phyloP scores from a whole-genome alignment of 1,140 invertebrate species.

The Hypothenemus hampei region DNA sequence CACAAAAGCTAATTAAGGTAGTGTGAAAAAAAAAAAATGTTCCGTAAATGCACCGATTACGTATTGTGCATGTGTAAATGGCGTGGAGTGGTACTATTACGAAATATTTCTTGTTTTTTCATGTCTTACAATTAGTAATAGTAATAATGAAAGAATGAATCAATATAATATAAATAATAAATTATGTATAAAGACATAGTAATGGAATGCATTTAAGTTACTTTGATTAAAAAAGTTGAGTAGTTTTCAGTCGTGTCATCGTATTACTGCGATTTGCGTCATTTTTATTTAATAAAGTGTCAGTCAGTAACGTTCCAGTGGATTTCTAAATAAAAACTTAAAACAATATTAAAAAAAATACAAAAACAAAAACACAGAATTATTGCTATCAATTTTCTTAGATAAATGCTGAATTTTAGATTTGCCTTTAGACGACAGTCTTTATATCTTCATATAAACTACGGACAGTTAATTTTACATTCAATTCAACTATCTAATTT shows the following conservation, averaged over 20 bases:
- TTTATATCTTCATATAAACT: conserved; percentile 33
- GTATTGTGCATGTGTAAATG: too few species aligned
- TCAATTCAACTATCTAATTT: conserved; percentile 29
- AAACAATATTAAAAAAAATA: background rate
- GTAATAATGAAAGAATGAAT: too few species aligned
- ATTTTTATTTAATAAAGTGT: background rate
- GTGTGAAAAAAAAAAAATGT: too few species aligned
- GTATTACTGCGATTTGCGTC: background rate
- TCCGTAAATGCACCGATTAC: too few species aligned
- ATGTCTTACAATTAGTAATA: too few species aligned
- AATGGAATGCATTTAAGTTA: background rate
- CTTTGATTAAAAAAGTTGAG: background rate
- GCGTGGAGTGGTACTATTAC: too few species aligned
- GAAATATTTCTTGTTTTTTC: too few species aligned
- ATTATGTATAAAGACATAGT: background rate
- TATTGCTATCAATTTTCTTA: conserved; percentile 36
- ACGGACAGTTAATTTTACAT: conserved; percentile 39
- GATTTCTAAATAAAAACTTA: too few species aligned
- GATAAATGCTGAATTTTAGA: conserved; percentile 35
- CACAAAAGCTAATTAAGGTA: too few species aligned
- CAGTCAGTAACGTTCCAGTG: background rate
- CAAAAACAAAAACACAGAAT: conserved; percentile 29
- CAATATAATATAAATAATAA: too few species aligned
- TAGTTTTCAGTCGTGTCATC: background rate
- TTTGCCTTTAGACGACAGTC: conserved; percentile 37